Base-by-base conservation (phyloP, 2,113 vertebrate genomes). In the Thymallus thymallus region DNA sequence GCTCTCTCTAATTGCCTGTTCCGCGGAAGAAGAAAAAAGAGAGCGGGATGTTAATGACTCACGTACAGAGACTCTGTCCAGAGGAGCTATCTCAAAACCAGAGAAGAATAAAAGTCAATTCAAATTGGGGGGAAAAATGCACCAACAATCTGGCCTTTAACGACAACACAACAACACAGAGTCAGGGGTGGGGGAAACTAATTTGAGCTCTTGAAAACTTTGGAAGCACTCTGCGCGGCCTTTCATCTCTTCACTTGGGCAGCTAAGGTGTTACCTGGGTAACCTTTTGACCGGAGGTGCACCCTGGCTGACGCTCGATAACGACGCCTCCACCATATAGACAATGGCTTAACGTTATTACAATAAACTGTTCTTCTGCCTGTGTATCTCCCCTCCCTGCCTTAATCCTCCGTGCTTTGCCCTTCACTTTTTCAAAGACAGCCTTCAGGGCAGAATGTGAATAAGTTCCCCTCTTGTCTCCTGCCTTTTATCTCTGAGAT, bases 391-490 rank as follows among this genome's bases (percentile, higher is more conserved):
- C 79, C 80, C 78, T 80, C 72, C 68, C 83, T 72, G 79, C 82
- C 86, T 88, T 92, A 92, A 92, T 92, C 91, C 90, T 80, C 84
- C 45, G 65, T 71, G 86, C 88, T 90, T 90, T 89, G 84, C 87
- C 89, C 91, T 91, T 92, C 89, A 86, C 77, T 86, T 85, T 91
- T 91, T 91, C 91, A 92, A 92, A 92, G 91, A 86, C 85, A 90
- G 90, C 91, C 91, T 86, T 89, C 88, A 63, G 91, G 91, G 89
- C 87, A 87, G 91, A 91, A 85, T 91, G 90, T 86, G 89, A 92
- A 85, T 91, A 90, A 88, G 86, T 91, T 92, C 80, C 80, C 75
- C 75, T 88, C 87, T 88, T 83, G 78, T 86, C 85, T 89, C 76
- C 86, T 87, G 78, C 82, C 90, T 92, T 92, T 92, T 91, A 92